These are phyloP conservation scores for Martes martes DNA, from an alignment of 2,113 vertebrate genomes.

Conservation along the genomic window DNA sequence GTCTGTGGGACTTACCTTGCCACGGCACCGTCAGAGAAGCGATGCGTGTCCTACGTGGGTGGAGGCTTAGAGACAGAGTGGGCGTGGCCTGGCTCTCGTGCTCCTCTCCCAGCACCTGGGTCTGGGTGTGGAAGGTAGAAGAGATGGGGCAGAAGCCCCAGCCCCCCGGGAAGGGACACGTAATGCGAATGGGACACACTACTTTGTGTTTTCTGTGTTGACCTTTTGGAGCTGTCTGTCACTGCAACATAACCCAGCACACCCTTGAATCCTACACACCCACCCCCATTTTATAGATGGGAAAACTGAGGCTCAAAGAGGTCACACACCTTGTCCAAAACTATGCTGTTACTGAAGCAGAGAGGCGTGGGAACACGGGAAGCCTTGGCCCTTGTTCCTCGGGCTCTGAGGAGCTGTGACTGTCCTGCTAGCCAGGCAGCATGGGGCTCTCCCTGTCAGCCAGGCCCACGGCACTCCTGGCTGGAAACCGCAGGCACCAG, in stretches of 20 bases:
- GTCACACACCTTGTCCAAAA: not conserved
- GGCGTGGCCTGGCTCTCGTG: not conserved
- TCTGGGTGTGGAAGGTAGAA: not conserved
- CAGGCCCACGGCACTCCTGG: not conserved
- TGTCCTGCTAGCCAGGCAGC: not conserved
- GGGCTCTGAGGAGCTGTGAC: not conserved
- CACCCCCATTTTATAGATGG: not conserved
- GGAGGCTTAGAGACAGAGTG: not conserved
- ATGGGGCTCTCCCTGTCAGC: not conserved
- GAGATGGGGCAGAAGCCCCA: not conserved
- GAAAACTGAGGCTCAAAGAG: not conserved
- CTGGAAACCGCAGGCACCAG: not conserved
- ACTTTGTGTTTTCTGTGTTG: not conserved
- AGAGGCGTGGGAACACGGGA: not conserved
- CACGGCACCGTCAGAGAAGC: not conserved
- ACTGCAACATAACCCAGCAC: not conserved
- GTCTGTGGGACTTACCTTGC: not conserved
- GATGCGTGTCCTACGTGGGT: not conserved
- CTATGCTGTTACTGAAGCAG: not conserved
- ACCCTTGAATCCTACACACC: not conserved
- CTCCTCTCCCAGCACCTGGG: not conserved
- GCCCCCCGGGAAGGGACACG: not conserved
- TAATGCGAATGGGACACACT: not conserved
- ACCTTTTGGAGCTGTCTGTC: not conserved
- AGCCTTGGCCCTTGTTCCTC: not conserved